Base-by-base conservation (phyloP, 2,797 vertebrate genomes). In the Antrozous pallidus region DNA sequence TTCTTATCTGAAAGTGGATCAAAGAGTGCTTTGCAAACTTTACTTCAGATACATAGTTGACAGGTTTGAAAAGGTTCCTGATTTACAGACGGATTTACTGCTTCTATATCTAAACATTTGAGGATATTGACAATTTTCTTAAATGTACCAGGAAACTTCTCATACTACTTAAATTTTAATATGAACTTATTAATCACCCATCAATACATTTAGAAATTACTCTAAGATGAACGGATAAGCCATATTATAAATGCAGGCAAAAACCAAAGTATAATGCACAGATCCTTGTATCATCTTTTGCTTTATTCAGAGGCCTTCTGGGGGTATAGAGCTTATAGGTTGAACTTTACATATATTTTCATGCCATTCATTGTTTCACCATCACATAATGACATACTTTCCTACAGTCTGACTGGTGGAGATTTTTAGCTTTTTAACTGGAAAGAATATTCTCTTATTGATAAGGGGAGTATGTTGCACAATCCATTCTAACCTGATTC, bases 1-100 rank as follows among this genome's bases (percentile, higher is more conserved):
- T 84, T 95, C 82, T 79, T 91, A 79, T 54, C 45, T 74, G 40
- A 92, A 88, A n/a, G 54, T 78, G 75, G 24, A 65, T 84, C 58
- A 33, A 47, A 49, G 67, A 90, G 17, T 77, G 22, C 65, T 88
- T 86, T 93, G 67, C 49, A 69, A 56, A 74, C 45, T 81, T 31
- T 33, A 42, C 79, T 45, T 65, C 6, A 78, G 79, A 87, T 84
- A 85, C 3, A 33, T 11, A 79, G 16, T 54, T 88, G 61, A 92
- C 33, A 54, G 54, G 61, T 20, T 18, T 58, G 58, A 83, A 49
- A 20, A 33, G 40, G 10, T 36, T 84, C 47, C 54, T 89, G 82
- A 80, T 49, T 81, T 95, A 56, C 58, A 89, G n/a, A 54, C 6
- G 74, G 63, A 89, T 90, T 90, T 94, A 47, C 31, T 77, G 28